phyloP scores from a whole-genome alignment of 2,888 invertebrate species.

The Ochlodes sylvanus region DNA sequence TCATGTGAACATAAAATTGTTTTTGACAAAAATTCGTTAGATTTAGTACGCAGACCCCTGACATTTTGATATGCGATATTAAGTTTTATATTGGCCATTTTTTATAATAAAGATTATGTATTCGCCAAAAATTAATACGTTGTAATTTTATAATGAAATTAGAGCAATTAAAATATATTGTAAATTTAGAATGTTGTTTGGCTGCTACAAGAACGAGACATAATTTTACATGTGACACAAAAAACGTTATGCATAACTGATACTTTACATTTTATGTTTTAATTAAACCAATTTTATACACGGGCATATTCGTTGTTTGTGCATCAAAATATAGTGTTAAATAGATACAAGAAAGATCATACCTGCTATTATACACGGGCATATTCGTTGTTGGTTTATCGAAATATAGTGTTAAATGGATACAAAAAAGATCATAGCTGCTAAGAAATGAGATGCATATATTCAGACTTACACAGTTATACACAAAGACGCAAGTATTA shows the following conservation, averaged over 20 bases:
- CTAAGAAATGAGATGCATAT: no score
- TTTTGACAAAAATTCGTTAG: background rate
- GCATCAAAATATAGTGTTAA: no score
- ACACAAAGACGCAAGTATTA: no score
- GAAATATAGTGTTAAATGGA: background rate
- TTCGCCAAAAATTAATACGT: slow-evolving; percentile 35
- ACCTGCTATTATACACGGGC: no score
- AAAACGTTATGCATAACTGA: background rate
- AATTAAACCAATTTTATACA: background rate
- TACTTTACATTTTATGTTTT: background rate
- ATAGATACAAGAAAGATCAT: no score
- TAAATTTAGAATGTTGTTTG: background rate
- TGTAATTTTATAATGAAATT: background rate
- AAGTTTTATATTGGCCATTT: background rate
- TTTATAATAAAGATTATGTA: slow-evolving; percentile 34
- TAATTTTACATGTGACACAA: background rate
- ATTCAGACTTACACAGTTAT: no score
- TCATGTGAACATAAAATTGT: background rate
- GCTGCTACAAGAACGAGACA: background rate
- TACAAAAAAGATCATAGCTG: background rate
- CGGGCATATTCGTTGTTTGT: no score
- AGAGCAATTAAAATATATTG: background rate
- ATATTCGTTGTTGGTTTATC: background rate
- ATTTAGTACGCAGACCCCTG: slow-evolving; percentile 1
- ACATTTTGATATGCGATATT: background rate